Percentiles rank a stretch among this genome's conserved stretches.
Conservation (phyloP, 2,797 vertebrate genomes). For the Cynopterus sphinx region DNA sequence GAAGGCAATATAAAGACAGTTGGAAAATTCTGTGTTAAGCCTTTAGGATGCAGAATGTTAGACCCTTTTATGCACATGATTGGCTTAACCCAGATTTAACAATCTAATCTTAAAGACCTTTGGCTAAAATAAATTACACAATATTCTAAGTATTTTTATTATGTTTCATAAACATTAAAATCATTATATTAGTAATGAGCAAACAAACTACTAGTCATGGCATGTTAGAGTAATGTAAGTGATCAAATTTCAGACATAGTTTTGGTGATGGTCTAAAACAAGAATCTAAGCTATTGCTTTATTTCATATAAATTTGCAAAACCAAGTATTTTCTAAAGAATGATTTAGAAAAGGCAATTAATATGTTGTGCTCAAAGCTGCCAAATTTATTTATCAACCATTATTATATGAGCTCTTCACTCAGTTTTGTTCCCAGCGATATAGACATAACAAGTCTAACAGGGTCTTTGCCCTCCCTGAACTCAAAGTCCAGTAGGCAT, state of each 20-base stretch:
- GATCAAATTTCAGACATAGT: neutral
- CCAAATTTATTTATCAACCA: neutral
- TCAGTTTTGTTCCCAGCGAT: neutral
- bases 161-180: neutral
- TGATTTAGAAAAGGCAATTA: neutral
- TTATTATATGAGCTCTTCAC: neutral
- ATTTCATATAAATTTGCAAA: neutral
- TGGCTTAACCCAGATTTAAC: neutral
- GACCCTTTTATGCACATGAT: neutral
- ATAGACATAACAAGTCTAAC: neutral
- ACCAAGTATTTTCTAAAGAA: neutral
- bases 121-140: neutral
- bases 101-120: neutral
- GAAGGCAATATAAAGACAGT: neutral
- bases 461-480: neutral
- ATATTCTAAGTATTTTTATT: neutral
- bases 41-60: neutral
- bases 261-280: neutral
- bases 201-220: neutral
- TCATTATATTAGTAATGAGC: neutral
- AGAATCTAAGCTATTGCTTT: neutral
- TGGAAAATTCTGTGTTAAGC: neutral
- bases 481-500: neutral
- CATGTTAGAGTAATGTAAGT: neutral
- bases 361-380: neutral